Evolutionary conservation across 2,113 vertebrate species (phyloP).

Genomic region (Fulmarus glacialis): DNA sequence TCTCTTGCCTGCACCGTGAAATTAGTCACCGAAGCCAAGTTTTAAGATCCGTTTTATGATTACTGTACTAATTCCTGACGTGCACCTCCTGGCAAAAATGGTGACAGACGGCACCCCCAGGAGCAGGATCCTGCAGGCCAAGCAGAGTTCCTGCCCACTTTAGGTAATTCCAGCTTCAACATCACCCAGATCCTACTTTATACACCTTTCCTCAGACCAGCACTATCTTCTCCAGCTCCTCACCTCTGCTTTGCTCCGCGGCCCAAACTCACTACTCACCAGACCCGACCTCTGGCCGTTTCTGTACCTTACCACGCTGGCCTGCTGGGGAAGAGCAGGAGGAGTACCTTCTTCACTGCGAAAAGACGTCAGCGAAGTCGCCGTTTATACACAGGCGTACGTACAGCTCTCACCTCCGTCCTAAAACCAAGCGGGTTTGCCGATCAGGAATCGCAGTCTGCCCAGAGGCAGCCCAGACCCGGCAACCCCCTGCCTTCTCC

Average conservation of each 20-base stretch:
- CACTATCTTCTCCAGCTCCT: background rate
- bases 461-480: background rate
- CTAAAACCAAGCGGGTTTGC: background rate
- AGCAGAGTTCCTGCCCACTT: background rate
- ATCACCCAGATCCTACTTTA: rapidly evolving
- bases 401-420: background rate
- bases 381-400: background rate
- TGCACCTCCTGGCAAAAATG: background rate
- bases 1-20: background rate
- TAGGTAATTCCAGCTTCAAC: background rate
- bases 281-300: background rate
- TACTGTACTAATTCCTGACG: background rate
- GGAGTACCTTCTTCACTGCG: rapidly evolving
- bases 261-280: background rate
- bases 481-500: background rate
- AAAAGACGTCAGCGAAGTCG: background rate
- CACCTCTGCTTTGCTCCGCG: background rate
- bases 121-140: background rate
- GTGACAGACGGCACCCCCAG: background rate
- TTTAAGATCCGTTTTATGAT: background rate
- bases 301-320: rapidly evolving
- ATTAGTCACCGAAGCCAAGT: background rate
- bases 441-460: background rate
- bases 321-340: background rate
- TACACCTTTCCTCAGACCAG: background rate